These are phyloP conservation scores for Anadara kagoshimensis DNA, from an alignment of 1,140 invertebrate genomes.

Conservation along the genomic window DNA sequence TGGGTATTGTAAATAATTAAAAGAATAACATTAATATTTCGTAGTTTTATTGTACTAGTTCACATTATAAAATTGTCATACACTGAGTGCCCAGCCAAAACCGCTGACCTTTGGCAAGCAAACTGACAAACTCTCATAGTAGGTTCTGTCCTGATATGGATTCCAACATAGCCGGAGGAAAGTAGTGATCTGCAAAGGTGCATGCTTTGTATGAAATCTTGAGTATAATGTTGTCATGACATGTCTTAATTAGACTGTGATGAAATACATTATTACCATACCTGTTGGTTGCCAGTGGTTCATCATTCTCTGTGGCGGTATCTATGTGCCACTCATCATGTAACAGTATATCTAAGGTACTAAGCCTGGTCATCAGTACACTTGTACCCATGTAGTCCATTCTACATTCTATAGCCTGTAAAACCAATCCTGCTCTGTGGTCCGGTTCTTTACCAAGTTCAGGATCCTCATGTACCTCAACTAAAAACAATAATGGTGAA, in stretches of 20 bases:
- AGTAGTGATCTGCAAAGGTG: no score
- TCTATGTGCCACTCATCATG: conserved; percentile 72
- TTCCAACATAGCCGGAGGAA: no score
- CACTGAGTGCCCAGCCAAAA: no score
- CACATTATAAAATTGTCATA: no score
- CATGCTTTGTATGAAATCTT: neutral
- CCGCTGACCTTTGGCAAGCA: no score
- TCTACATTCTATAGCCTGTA: conserved; percentile 89
- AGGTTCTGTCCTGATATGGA: no score
- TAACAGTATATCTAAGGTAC: conserved; percentile 80
- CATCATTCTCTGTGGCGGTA: conserved; percentile 51
- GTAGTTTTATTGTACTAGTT: no score
- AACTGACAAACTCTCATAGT: no score
- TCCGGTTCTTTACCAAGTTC: conserved; percentile 85
- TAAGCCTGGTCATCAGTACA: conserved; percentile 92
- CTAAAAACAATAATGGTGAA: conserved; percentile 74
- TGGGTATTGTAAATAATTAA: neutral
- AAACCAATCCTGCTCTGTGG: conserved; percentile 88
- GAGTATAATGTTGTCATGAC: neutral
- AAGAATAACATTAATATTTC: neutral
- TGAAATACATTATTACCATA: conserved; percentile 48
- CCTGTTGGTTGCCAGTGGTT: conserved; percentile 68
- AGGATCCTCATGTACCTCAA: conserved; percentile 91
- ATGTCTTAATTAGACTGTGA: neutral
- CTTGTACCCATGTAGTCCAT: conserved; percentile 96